phyloP scores from a whole-genome alignment of 2,888 invertebrate species.

The Nezara viridula region DNA sequence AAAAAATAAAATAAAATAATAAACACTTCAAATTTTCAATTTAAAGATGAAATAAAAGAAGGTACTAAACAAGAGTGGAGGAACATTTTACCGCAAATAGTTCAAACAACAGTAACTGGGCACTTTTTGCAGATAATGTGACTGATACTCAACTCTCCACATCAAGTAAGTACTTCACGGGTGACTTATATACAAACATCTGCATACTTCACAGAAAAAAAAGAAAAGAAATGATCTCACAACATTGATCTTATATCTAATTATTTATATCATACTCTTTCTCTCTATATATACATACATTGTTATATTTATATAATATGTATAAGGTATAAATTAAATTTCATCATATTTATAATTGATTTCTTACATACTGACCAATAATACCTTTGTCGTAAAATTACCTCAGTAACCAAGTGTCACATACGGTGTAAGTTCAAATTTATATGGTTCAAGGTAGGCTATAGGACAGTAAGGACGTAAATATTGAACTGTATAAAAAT shows the following conservation, averaged over 20 bases:
- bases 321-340: constrained; percentile 42
- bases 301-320: constrained; percentile 36
- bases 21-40: neutral
- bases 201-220: neutral
- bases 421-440: neutral
- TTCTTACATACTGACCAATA: constrained; percentile 44
- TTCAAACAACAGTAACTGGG: neutral
- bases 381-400: constrained; percentile 23
- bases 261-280: constrained; percentile 38
- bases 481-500: constrained; percentile 44
- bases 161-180: constrained; percentile 27
- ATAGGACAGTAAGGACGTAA: neutral
- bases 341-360: constrained; percentile 36
- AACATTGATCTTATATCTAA: constrained; percentile 10
- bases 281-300: constrained; percentile 25
- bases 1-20: neutral
- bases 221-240: neutral
- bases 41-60: constrained; percentile 1
- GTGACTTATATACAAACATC: constrained; percentile 23
- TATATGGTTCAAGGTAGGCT: neutral
- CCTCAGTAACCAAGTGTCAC: neutral
- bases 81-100: neutral
- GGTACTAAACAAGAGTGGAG: constrained; percentile 18
- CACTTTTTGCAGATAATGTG: neutral
- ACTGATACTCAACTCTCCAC: neutral